phyloP scores from a whole-genome alignment of 2,888 invertebrate species.

The Orgyia antiqua region DNA sequence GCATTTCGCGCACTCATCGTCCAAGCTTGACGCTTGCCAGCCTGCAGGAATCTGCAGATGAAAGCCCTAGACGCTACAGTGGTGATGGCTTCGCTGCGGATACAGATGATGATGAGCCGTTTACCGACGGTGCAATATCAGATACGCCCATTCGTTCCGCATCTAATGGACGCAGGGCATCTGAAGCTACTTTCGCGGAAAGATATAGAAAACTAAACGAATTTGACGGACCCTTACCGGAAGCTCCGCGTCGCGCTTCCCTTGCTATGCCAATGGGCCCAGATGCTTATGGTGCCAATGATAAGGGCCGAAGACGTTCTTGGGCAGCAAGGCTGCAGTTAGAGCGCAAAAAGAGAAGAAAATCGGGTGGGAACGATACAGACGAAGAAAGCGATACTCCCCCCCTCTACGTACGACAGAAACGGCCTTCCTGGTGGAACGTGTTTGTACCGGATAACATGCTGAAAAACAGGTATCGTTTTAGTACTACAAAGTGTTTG shows the following conservation, averaged over 20 bases:
- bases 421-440: constrained; percentile 93
- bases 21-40: constrained; percentile 68
- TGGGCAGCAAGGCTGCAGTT: constrained; percentile 78
- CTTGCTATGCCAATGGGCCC: constrained; percentile 56
- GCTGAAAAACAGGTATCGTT: constrained; percentile 81
- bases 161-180: constrained; percentile 64
- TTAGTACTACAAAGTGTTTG: no score
- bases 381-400: constrained; percentile 64
- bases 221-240: constrained; percentile 61
- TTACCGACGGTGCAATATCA: constrained; percentile 45
- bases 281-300: constrained; percentile 52
- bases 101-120: constrained; percentile 63
- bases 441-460: constrained; percentile 89
- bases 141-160: constrained; percentile 41
- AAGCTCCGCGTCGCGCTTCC: constrained; percentile 65
- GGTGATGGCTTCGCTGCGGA: constrained; percentile 55
- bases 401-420: constrained; percentile 78
- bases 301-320: constrained; percentile 80
- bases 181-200: constrained; percentile 67
- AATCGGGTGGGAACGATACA: constrained; percentile 69
- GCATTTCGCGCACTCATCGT: constrained; percentile 55
- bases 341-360: constrained; percentile 75
- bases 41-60: constrained; percentile 64
- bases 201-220: constrained; percentile 66
- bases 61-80: constrained; percentile 61